Evolutionary conservation across 2,113 vertebrate species (phyloP).

Genomic region (Cynopterus brachyotis): DNA sequence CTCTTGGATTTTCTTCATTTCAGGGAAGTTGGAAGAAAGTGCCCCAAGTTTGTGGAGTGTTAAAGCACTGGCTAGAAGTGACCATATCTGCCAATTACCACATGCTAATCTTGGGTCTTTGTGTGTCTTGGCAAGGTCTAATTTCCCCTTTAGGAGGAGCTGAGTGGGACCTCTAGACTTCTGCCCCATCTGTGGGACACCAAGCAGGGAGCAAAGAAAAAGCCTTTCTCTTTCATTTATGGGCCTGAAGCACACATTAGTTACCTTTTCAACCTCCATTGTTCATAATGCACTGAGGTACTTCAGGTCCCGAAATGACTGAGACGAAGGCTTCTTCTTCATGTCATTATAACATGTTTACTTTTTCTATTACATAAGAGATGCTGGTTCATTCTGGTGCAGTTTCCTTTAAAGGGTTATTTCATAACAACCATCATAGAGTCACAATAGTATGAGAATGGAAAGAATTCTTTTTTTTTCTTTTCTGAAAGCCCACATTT

Average conservation of each 20-base stretch:
- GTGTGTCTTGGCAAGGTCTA: neutral
- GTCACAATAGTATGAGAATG: neutral
- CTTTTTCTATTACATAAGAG: neutral
- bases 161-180: no score
- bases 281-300: neutral
- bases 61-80: neutral
- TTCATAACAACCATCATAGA: neutral
- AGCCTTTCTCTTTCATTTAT: neutral
- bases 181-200: neutral
- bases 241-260: neutral
- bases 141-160: neutral
- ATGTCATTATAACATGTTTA: neutral
- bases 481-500: neutral
- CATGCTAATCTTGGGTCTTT: fast-evolving
- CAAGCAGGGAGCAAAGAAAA: neutral
- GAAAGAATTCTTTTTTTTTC: neutral
- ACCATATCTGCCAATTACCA: neutral
- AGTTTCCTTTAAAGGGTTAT: neutral
- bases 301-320: neutral
- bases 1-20: neutral
- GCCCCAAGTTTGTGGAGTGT: neutral
- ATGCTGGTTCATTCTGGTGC: neutral
- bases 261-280: neutral
- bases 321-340: neutral
- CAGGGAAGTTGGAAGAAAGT: neutral